Percentiles rank a stretch among this genome's conserved stretches.
phyloP scores from a whole-genome alignment of 2,113 vertebrate species.

The Sceloporus tristichus region DNA sequence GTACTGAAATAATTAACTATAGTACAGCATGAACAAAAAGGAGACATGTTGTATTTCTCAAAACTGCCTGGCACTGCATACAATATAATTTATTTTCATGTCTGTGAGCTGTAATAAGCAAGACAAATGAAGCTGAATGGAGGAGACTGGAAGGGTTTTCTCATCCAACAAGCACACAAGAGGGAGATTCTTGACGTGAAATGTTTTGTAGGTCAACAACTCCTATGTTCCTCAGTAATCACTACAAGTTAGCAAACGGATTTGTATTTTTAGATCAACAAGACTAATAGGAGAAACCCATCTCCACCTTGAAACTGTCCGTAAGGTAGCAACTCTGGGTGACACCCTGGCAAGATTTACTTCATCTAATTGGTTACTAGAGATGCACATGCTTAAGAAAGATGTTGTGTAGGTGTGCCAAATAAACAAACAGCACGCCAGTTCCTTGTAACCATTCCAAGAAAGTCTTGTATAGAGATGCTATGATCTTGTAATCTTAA shows the following conservation, averaged over 20 bases:
- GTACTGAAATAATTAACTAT: background rate
- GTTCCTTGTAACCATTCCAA: background rate
- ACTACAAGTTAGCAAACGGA: background rate
- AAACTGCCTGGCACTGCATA: background rate
- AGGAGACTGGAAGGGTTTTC: background rate
- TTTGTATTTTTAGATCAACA: slow-evolving; percentile 12
- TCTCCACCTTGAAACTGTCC: slow-evolving; percentile 9
- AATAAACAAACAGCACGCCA: background rate
- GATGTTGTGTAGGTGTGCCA: background rate
- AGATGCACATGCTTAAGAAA: slow-evolving; percentile 14
- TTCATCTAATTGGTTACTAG: slow-evolving; percentile 28
- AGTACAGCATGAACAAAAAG: background rate
- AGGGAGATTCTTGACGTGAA: background rate
- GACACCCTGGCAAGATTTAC: background rate
- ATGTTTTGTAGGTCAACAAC: background rate
- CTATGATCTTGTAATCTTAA: background rate
- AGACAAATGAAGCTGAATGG: background rate
- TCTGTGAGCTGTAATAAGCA: background rate
- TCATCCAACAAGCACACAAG: background rate
- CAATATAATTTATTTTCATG: background rate
- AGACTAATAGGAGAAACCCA: background rate
- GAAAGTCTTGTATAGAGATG: background rate
- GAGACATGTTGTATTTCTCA: background rate
- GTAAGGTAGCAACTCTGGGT: background rate
- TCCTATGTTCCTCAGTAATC: background rate